Base-by-base conservation (phyloP, 2,113 vertebrate species). In the Propithecus coquereli region DNA sequence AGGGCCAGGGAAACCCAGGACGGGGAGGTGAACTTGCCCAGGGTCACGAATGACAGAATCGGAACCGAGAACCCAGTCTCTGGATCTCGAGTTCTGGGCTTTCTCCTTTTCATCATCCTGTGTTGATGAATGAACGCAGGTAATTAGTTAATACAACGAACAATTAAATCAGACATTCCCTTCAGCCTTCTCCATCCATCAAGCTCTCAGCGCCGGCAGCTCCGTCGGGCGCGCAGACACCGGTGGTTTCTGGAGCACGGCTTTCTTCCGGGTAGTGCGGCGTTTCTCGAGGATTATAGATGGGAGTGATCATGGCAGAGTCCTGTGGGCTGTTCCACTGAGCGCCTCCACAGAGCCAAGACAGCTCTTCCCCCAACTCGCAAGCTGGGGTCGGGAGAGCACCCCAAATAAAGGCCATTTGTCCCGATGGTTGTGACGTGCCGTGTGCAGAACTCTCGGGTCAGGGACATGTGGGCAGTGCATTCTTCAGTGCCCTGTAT, bases 221-320 rank as follows among this genome's bases (percentile, higher is more conserved):
- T 23, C 61, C 63, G 73, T 68, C 87, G 63, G 70, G 23, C 0
- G 8, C 84, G 90, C 89, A 92, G 6, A 81, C 71, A 40, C 76
- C 76, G 70, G 27, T 13, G 71, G 50, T 90, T 97, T 88, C 84
- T 66, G 71, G 73, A 77, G 43, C 23, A 12, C 4, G 17, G 76
- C 70, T 12, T 45, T 77, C 70, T 66, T 77, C 59, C 94, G 86
- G 54, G 90, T n/a, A 73, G 82, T n/a, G 37, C 80, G 59, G 57
- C 37, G 23, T 91, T 95, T 70, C 79, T 91, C 83, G 94, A 97
- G 91, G 94, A 63, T 91, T 95, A 77, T 96, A 87, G 92, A 96
- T 92, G 93, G 86, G 34, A 74, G 32, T 1, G 63, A 95, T 90
- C 73, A 87, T 8, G 45, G 45, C 43, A 68, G 47, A 83, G 91